phyloP scores from a whole-genome alignment of 92 coral and sea anemone species.

The Bergia sp. region DNA sequence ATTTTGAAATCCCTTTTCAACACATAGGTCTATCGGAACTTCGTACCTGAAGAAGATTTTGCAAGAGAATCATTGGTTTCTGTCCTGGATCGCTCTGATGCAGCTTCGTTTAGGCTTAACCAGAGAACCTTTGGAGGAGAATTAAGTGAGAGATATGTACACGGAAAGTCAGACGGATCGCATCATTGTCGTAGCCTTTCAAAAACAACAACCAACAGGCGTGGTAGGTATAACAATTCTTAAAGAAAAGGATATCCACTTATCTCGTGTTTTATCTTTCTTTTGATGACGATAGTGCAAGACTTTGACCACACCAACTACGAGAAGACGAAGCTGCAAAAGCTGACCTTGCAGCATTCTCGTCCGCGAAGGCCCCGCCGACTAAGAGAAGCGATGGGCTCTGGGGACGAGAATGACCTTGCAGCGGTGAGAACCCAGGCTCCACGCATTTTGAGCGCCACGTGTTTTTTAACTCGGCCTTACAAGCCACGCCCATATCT shows the following conservation, averaged over 20 bases:
- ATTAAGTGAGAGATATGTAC: constrained; percentile 16
- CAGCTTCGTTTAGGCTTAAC: constrained; percentile 28
- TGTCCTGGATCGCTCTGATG: constrained; percentile 24
- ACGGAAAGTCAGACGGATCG: constrained; percentile 23
- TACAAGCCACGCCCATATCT: background rate
- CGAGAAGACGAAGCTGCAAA: constrained; percentile 16
- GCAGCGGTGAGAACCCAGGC: constrained; percentile 34
- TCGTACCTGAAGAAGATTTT: constrained; percentile 24
- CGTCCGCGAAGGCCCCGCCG: background rate
- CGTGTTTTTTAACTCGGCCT: constrained; percentile 14
- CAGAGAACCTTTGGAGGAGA: constrained; percentile 9
- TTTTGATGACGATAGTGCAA: constrained; percentile 24
- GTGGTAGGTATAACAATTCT: constrained; percentile 22
- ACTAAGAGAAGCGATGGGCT: no score
- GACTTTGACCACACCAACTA: constrained; percentile 3
- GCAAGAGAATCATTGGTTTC: background rate
- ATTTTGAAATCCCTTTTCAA: constrained; percentile 14
- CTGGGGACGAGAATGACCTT: constrained; percentile 17
- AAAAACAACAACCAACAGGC: constrained; percentile 25
- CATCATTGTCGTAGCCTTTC: constrained; percentile 30
- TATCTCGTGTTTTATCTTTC: constrained; percentile 12
- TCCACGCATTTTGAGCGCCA: constrained; percentile 24
- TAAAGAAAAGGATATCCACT: constrained; percentile 23
- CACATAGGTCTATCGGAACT: constrained; percentile 9
- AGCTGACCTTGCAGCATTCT: constrained; percentile 15